A percentile compares a stretch with the other conserved stretches of the same genome.
phyloP scores from a whole-genome alignment of 2,888 invertebrate genomes.

The Orthosia gothica region DNA sequence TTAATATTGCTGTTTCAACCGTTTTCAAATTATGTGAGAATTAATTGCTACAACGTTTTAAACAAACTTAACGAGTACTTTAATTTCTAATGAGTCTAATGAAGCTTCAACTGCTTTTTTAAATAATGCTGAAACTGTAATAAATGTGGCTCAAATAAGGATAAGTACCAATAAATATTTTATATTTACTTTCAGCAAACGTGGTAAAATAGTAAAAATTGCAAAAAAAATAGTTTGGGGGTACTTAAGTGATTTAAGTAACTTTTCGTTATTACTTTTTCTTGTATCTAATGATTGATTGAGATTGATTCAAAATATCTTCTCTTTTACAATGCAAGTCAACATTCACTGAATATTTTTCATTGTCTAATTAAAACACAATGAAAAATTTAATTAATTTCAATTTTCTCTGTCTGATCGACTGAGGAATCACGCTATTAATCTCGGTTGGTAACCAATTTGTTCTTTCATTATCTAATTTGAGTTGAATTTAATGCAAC shows the following conservation, averaged over 20 bases:
- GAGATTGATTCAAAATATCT: conserved; percentile 4
- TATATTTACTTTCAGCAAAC: not conserved
- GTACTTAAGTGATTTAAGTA: not conserved
- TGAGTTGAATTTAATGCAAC: conserved; percentile 87
- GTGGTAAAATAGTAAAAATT: not conserved
- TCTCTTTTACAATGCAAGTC: conserved; percentile 10
- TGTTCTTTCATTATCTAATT: conserved; percentile 82
- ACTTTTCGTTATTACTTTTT: not conserved
- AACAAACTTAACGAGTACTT: conserved; percentile 7
- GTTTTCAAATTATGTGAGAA: conserved; percentile 37
- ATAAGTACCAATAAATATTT: not conserved
- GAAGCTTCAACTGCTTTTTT: not conserved
- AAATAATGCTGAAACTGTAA: not conserved
- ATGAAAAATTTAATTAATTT: conserved; percentile 58
- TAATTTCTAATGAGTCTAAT: conserved; percentile 6
- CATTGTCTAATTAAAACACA: conserved; percentile 50
- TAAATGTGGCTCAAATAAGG: not conserved
- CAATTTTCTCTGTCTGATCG: conserved; percentile 42
- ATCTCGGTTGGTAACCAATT: conserved; percentile 73
- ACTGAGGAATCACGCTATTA: conserved; percentile 75
- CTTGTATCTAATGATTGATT: not conserved
- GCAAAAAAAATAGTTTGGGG: not conserved
- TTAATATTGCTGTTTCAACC: conserved; percentile 46
- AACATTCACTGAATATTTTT: conserved; percentile 11
- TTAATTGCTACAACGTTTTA: conserved; percentile 27